Conservation (phyloP, 53 echinoderm and acorn worm species). For the Apostichopus leukothele region DNA sequence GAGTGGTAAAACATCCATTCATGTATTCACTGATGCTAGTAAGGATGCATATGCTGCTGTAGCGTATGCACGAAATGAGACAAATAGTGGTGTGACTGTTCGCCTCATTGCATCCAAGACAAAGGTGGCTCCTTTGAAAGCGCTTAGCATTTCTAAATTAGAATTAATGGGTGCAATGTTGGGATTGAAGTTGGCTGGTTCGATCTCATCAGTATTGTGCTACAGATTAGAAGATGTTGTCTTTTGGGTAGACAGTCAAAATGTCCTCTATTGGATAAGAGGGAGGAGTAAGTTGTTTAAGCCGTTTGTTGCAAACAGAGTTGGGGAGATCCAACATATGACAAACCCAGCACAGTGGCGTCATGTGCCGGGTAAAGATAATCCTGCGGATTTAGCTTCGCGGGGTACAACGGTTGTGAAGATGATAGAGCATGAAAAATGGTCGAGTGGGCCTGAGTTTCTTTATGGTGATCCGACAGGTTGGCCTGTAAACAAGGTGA, state of each 20-base stretch:
- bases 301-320: slow-evolving; percentile 57
- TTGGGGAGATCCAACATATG: slow-evolving; percentile 53
- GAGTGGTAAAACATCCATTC: slow-evolving; percentile 5
- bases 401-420: slow-evolving; percentile 42
- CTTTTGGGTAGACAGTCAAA: slow-evolving; percentile 36
- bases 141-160: slow-evolving; percentile 27
- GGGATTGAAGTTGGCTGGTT: slow-evolving; percentile 14
- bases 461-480: background rate
- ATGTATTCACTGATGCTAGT: slow-evolving; percentile 44
- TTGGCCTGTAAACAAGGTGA: slow-evolving; percentile 23
- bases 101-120: slow-evolving; percentile 9
- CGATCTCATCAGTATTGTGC: slow-evolving; percentile 6
- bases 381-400: slow-evolving; percentile 61
- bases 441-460: slow-evolving; percentile 10
- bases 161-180: slow-evolving; percentile 33
- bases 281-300: slow-evolving; percentile 21
- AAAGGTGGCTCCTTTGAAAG: slow-evolving; percentile 22
- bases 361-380: slow-evolving; percentile 53
- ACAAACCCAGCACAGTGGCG: slow-evolving; percentile 48
- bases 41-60: slow-evolving; percentile 53
- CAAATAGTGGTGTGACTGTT: background rate
- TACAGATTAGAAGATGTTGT: background rate
- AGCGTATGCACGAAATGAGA: slow-evolving; percentile 28
- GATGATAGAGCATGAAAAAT: slow-evolving; percentile 24
- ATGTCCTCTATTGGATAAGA: slow-evolving; percentile 41